Base-by-base conservation (phyloP, 2,888 invertebrate species). In the Troides oblongomaculatus region DNA sequence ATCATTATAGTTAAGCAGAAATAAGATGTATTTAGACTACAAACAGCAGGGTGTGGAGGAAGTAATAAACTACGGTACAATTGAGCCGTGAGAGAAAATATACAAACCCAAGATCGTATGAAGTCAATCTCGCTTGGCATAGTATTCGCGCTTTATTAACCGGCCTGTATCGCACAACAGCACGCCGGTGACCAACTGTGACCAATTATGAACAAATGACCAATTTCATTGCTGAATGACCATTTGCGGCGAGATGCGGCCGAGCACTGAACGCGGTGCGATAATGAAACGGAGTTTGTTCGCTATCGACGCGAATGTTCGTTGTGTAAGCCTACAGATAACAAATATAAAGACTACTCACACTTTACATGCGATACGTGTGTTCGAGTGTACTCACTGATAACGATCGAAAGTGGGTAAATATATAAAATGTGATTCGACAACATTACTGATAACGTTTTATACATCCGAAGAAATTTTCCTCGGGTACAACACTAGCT, bases 121-220 rank as follows among this genome's bases (percentile, higher is more conserved):
- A 73, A 67, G 1, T 72, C 72, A 18, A 66, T 67, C 63, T 75
- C 71, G n/a, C 64, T 71, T 17, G 73, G 69, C 75, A 75, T 75
- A 36, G 6, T 71, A 18, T 18, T 36, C 17, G 36, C 62, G n/a
- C 10, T 39, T 10, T 8, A 39, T 39, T 39, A 10, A 39, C 39
- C 39, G 39, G 53, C 53, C 2, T n/a, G 17, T 53, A n/a, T 1
- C 17, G 18, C 14, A 10, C 5, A n/a, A 14, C 6, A 5, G 14
- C n/a, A 6, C 53, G 53, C 14, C 53, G 17, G n/a, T 53, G n/a
- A 17, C 17, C 53, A 53, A 6, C n/a, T 53, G n/a, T 53, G 53
- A 18, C 53, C n/a, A 53, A 53, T 53, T 53, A 53, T 10, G 18
- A 53, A 18, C 18, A 53, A 53, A 18, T 53, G n/a, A 18, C 6